Evolutionary conservation across 2,113 vertebrate species (phyloP), one percentile per base, ranked within the genome.

Genomic region (Oryzias javanicus): DNA sequence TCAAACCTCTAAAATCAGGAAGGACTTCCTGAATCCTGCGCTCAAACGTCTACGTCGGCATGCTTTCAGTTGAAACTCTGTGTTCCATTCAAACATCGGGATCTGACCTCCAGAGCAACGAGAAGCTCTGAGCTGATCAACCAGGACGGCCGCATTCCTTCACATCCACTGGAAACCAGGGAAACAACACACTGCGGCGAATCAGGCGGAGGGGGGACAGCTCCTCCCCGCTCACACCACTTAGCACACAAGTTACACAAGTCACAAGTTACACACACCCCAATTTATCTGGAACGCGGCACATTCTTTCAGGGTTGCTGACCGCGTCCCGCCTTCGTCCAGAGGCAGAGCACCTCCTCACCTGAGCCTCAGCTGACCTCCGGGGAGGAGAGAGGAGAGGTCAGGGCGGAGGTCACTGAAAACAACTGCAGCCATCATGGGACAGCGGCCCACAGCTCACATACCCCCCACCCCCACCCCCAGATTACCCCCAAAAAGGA

Each of bases 261-360:
- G 81, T 85, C 84, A 86, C 79, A 86, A 79, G 78, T 84, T 78
- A 79, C 83, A 87, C 87, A 78, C 87, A 78, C 80, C 68, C 77
- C 66, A 74, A 80, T 88, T 76, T 20, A 84, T 83, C 65, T 64
- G 83, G 81, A 86, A 84, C 73, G 63, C 65, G 73, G 74, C 80
- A 84, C 83, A 87, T 88, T 88, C 86, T 77, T 75, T 49, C 25
- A 12, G 49, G 53, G 64, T 65, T 55, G 62, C 65, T 57, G 51
- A 57, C 71, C 61, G 56, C 63, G 63, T 67, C 16, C 25, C 81
- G 80, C 80, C 75, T 64, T 70, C 78, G 67, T 73, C 61, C 55
- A 41, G 46, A 19, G 40, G 24, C 22, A 64, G 50, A 58, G 19
- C 51, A 0, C 14, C 4, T 42, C 18, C 42, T 78, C 42, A 55